Base-by-base conservation (phyloP, 2,797 vertebrate species). In the Trematomus bernacchii region DNA sequence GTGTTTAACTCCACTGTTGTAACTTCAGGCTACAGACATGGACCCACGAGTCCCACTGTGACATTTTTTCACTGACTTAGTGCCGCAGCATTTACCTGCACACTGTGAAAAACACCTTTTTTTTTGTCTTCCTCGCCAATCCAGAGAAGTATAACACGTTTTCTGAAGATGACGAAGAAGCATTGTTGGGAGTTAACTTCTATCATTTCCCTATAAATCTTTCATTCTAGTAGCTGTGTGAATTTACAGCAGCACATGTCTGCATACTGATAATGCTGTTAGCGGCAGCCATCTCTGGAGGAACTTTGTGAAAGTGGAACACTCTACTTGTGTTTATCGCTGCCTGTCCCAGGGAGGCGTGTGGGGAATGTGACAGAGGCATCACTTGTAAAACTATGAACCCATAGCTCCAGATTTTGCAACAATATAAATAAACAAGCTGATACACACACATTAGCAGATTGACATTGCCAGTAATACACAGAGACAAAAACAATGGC, bases 1-100 rank as follows among this genome's bases (percentile, higher is more conserved):
- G 90, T 89, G 85, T 88, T 76, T 71, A 82, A 87, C 86, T 87
- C 60, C 79, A 43, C 75, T 87, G 83, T 86, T 79, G 76, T 83
- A 90, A 83, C 91, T 91, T 78, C 75, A 65, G 90, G 91, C 89
- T 86, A 84, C 73, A 70, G 80, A 72, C 42, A 11, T 66, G 85
- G 80, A 90, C 85, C 83, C 85, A 85, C 79, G 79, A 82, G 83
- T 86, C 83, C 81, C 74, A 82, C 82, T 80, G 81, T 88, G 82
- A 89, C 85, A 85, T 87, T 73, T 73, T 87, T 84, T 86, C 66
- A 85, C 84, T 85, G 89, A 84, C 77, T 84, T 62, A 71, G 37
- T 66, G 55, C 60, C 83, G 82, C 85, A 91, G 75, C 87, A 88
- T 90, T 87, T 90, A 86, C 82, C 46, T 73, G 76, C 59, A 33